Base-by-base conservation (phyloP, 2,113 vertebrate genomes). In the Nothoprocta pentlandii region DNA sequence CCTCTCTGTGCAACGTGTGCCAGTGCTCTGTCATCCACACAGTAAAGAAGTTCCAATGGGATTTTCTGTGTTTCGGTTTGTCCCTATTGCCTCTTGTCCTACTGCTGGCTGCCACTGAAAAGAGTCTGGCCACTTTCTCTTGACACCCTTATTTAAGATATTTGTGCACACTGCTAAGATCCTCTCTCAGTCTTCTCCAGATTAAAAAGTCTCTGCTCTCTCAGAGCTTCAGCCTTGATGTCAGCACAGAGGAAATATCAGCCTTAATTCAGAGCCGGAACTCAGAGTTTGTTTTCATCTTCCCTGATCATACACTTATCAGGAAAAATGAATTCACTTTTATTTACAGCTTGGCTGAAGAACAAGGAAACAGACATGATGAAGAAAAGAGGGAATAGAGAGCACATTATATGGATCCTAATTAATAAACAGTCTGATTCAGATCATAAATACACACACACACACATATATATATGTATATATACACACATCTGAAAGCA, bases 211-310 rank as follows among this genome's bases (percentile, higher is more conserved):
- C 49, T 49, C 49, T 22, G 49, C 21, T 22, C 19, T 20, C 49
- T 23, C 49, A 49, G 21, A 49, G 49, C 23, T 77, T n/a, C 36
- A 32, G 68, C 44, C 67, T 84, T 44, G 2, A 0, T 46, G 92
- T 77, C 61, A 88, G 62, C 1, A 10, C 9, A 51, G n/a, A 39
- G 46, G 30, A 93, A 67, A 56, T 28, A 73, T 23, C 49, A 49
- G 49, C 49, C 49, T 49, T 49, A 49, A 49, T 49, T 49, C 49
- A 22, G 20, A 49, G 21, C 49, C 51, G 80, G n/a, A 82, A 76
- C 44, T 85, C n/a, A 44, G 12, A 59, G 76, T 80, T 30, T 92
- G 59, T 76, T 93, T 90, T 92, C 73, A 90, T 92, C 68, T 93
- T 88, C 41, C 51, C 87, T 83, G 71, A 92, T 66, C 41, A 5